phyloP scores from a whole-genome alignment of 2,797 vertebrate genomes.

The Cirrhinus mrigala region DNA sequence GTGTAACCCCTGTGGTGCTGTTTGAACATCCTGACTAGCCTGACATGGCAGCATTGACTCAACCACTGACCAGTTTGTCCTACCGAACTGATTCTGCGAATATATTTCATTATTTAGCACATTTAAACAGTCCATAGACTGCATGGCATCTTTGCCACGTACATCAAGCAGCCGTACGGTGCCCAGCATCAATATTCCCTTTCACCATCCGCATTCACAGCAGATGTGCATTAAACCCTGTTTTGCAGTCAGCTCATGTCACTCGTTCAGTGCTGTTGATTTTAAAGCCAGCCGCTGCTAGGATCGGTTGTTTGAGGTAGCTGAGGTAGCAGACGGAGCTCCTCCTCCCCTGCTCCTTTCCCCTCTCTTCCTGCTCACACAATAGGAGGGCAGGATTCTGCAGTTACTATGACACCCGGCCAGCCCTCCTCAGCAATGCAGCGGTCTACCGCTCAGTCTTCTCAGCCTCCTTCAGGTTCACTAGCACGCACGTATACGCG shows the following conservation, averaged over 20 bases:
- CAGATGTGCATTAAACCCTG: slow-evolving; percentile 28
- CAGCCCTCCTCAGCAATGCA: slow-evolving; percentile 60
- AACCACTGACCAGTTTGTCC: neutral
- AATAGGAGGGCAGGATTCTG: slow-evolving; percentile 61
- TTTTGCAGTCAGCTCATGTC: slow-evolving; percentile 35
- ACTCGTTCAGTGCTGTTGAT: neutral
- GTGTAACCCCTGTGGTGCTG: too few species aligned
- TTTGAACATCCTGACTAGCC: neutral
- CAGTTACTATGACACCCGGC: slow-evolving; percentile 57
- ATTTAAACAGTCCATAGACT: neutral
- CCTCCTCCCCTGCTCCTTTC: slow-evolving; percentile 50
- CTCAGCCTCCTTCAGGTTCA: slow-evolving; percentile 56
- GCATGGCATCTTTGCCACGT: neutral
- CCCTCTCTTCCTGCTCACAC: slow-evolving; percentile 60
- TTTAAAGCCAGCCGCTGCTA: neutral
- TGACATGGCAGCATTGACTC: neutral
- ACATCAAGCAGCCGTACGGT: neutral
- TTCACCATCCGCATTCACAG: slow-evolving; percentile 16
- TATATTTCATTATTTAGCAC: neutral
- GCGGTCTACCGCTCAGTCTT: slow-evolving; percentile 48
- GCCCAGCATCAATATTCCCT: neutral
- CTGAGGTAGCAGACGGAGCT: slow-evolving; percentile 46
- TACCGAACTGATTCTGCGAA: neutral
- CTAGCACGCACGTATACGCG: slow-evolving; percentile 16
- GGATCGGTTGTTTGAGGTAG: slow-evolving; percentile 42